These are phyloP conservation scores for Aphelinus certus DNA, from an alignment of 1,140 invertebrate species.

Conservation along the genomic window DNA sequence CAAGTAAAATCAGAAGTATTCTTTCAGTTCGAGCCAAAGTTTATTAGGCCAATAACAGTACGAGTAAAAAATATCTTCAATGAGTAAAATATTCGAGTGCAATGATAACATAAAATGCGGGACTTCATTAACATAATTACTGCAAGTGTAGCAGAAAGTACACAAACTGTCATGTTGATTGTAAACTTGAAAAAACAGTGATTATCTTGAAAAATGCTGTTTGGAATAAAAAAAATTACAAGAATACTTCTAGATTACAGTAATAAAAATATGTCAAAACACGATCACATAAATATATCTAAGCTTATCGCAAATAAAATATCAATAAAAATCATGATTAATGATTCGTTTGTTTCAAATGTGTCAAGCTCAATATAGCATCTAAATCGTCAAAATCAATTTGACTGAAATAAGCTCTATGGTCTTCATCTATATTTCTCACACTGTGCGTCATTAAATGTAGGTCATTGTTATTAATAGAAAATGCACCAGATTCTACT, in stretches of 20 bases:
- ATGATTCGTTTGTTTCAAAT: conserved; percentile 21
- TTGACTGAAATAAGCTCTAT: conserved; percentile 25
- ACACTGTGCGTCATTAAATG: not conserved
- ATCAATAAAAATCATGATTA: conserved; percentile 24
- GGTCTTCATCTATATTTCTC: conserved; percentile 24
- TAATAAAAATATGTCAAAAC: conserved; percentile 30
- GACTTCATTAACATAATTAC: too few relatives aligned
- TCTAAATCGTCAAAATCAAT: conserved; percentile 35
- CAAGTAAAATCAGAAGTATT: too few relatives aligned
- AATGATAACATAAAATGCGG: too few relatives aligned
- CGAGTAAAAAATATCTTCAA: too few relatives aligned
- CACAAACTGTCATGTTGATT: not conserved
- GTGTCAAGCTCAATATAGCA: conserved; percentile 21
- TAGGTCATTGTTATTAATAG: conserved; percentile 13
- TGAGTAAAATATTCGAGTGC: too few relatives aligned
- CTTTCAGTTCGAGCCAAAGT: too few relatives aligned
- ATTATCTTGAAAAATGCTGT: too few relatives aligned
- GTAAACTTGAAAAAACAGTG: conserved; percentile 9
- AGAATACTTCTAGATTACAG: conserved; percentile 26
- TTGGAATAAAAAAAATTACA: too few relatives aligned
- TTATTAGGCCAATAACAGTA: too few relatives aligned
- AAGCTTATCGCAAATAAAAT: conserved; percentile 20
- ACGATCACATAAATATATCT: conserved; percentile 26
- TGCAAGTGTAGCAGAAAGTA: too few relatives aligned
- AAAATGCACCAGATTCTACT: too few relatives aligned